Evolutionary conservation across 2,113 vertebrate genomes (phyloP), one percentile per base, ranked within the genome.

Genomic region (Antechinus flavipes): DNA sequence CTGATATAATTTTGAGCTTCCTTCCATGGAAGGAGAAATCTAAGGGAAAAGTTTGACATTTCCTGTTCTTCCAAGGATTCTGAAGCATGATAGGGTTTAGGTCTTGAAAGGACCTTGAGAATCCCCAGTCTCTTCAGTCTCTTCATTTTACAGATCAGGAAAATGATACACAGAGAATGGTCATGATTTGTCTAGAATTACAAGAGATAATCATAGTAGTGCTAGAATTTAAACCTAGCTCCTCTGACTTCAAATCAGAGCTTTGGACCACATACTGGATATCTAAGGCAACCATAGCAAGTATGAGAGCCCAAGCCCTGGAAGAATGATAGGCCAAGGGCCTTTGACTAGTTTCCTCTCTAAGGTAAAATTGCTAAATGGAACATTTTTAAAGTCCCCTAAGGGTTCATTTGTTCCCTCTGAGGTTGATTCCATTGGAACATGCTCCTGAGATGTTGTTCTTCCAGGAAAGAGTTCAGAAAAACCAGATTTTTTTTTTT

Each of bases 301-400:
- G 42, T 42, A 8, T 42, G 68, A 84, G 68, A 76, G 1, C 16
- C 42, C 68, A 76, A 76, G 2, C 68, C 68, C 35, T 7, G 35
- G 19, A 19, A 84, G 68, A 42, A 23, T 8, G 19, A n/a, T 16
- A 90, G 47, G n/a, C 68, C 50, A 89, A 30, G 25, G 24, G 35
- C 25, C 94, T 91, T 90, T 90, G 61, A 16, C 42, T 90, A 76
- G 95, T 56, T 35, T 91, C 91, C 94, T 93, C 92, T 58, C 47
- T 27, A 84, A 50, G 68, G 54, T 94, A 91, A 96, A 52, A 92
- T 89, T 54, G 27, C 23, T 90, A 12, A 23, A 23, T 9, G 8
- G 50, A 30, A 1, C 4, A 0, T 0, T 47, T 49, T 91, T 90
- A 84, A 53, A 54, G 46, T 46, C 8, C 19, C 53, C 56, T 52